Evolutionary conservation across 2,113 vertebrate genomes (phyloP), one percentile per base, ranked within the genome.

Genomic region (Scytalopus superciliaris): DNA sequence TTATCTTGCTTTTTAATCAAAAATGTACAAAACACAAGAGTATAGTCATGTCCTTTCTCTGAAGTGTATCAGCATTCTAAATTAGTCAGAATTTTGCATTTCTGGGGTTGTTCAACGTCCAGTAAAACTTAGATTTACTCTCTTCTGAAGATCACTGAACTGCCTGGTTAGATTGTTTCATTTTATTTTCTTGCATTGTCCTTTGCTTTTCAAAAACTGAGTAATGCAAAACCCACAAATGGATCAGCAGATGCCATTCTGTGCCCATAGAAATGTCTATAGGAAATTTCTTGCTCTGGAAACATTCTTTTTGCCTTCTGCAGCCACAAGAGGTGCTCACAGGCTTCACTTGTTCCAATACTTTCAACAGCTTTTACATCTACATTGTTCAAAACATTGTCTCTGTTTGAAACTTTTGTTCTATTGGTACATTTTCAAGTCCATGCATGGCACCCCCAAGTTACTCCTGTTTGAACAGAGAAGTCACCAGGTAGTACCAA

Each of bases 321-420:
- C 87, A 91, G 25, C 84, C 91, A 96, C 96, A 84, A 96, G 94
- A 96, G 94, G 94, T 94, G 79, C 91, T 96, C 95, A 35, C 52
- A 92, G 91, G 47, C 94, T 81, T 93, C 8, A 7, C 76, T 75
- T 91, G 56, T 79, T 81, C 66, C 56, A 68, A 1, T 16, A 63
- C 33, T 74, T 87, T 70, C 25, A 75, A 45, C 45, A 91, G 73
- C 45, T 50, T 83, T 83, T 93, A 63, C 39, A 62, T 79, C 57
- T 78, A 10, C 33, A 6, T 59, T 74, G 49, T 79, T 74, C 57
- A 37, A 88, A 87, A 79, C n/a, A n/a, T 35, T 30, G 27, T 47
- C 55, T 68, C 68, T 68, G 35, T 45, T 77, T 55, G 64, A 76
- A 84, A n/a, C 72, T 89, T 19, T 3, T 80, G 88, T 93, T 90